Percentiles rank a stretch among this genome's conserved stretches.
These are phyloP conservation scores for Epinotia brunnichana DNA, from an alignment of 2,888 invertebrate species.

Conservation along the genomic window DNA sequence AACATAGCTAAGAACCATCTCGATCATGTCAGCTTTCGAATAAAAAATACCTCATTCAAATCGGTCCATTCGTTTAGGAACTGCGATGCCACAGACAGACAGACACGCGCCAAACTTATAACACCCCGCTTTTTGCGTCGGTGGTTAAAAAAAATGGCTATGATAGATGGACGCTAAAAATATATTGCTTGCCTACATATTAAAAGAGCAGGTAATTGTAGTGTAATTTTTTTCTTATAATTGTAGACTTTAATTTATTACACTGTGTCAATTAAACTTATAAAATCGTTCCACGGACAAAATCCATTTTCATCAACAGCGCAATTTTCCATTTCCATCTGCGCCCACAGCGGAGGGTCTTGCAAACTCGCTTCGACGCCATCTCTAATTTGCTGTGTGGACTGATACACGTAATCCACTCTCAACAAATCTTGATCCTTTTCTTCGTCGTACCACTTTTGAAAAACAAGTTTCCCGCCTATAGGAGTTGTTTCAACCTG, in stretches of 20 bases:
- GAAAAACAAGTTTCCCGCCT: slow-evolving; percentile 71
- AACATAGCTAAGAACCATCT: no score
- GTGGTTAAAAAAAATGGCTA: no score
- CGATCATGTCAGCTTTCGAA: no score
- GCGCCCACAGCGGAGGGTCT: slow-evolving; percentile 58
- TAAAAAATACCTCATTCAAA: no score
- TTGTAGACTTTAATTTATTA: not conserved
- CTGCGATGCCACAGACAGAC: no score
- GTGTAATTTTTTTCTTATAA: not conserved
- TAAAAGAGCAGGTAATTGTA: not conserved
- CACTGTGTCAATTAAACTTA: slow-evolving; percentile 49
- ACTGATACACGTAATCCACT: slow-evolving; percentile 67
- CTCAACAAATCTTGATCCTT: slow-evolving; percentile 58
- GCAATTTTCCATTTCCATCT: slow-evolving; percentile 59
- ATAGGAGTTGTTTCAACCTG: slow-evolving; percentile 68
- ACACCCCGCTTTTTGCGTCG: no score
- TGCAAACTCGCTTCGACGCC: slow-evolving; percentile 52
- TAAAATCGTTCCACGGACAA: slow-evolving; percentile 64
- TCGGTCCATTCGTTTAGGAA: no score
- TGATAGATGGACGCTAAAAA: no score
- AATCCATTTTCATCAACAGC: slow-evolving; percentile 55
- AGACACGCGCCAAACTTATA: no score
- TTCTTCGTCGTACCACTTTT: slow-evolving; percentile 64
- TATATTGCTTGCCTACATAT: no score
- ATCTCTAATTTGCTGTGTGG: slow-evolving; percentile 60